Evolutionary conservation across 1,140 invertebrate genomes (phyloP), one percentile per base, ranked within the genome.

Genomic region (Lordiphosa stackelbergi): DNA sequence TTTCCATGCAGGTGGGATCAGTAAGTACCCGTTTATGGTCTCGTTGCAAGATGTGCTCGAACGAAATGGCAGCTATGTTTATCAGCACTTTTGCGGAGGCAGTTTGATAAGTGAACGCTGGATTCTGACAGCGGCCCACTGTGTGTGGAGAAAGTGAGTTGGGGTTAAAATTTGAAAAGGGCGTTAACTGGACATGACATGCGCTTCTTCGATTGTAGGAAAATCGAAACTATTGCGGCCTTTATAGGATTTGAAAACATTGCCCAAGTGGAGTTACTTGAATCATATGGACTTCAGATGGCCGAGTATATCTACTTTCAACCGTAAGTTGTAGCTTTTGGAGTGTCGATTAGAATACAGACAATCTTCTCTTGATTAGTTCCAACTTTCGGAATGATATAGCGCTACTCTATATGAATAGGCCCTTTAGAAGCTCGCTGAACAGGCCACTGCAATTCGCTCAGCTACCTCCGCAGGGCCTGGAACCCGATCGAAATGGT

Each of bases 301-400:
- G 72, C 61, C 5, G 69, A 87, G 49, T 84, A 69, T 62, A 85
- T 87, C 41, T 85, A 81, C 49, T 87, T 87, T 57, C 78, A 85
- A 47, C 85, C 85, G 78, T 85, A 51, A 61, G 81, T 31, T 31
- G 1, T 70, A 40, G 19, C 34, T 45, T 51, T n/a, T 34, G 46
- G 31, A 49, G 66, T 69, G 42, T 69, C 61, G 64, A 57, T 75
- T 53, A 59, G 53, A 24, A 16, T 54, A 54, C 42, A 37, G 11
- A 11, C 28, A 34, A 19, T 24, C 4, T 31, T 5, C 5, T 28
- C 7, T 54, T 36, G 4, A 34, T 13, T 42, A 86, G 85, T 5
- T 72, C 70, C 40, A 86, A 85, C 56, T 79, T 73, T 37, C 71
- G 70, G 42, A 87, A 87, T 51, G 85, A 87, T 40, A 87, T 87